Conservation (phyloP, 2,797 vertebrate genomes). For the Fundulus diaphanus region DNA sequence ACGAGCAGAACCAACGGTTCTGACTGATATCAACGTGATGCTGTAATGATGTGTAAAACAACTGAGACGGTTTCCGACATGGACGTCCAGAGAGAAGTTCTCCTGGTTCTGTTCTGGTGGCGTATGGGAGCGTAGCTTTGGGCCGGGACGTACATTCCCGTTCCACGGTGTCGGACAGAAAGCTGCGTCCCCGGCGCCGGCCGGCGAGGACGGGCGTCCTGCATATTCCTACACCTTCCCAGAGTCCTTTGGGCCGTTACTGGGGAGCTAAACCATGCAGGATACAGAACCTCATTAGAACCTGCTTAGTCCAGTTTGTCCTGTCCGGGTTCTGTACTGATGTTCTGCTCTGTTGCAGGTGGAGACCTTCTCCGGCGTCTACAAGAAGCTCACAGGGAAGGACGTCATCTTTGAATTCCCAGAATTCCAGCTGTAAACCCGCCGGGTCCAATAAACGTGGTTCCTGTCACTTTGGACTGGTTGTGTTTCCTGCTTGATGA, state of each 20-base stretch:
- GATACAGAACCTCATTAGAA: constrained; percentile 54
- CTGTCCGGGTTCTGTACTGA: too few relatives aligned
- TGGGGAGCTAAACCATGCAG: constrained; percentile 81
- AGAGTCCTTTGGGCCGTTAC: constrained; percentile 70
- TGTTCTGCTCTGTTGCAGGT: constrained; percentile 79
- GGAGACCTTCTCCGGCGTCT: constrained; percentile 98
- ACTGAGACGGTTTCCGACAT: too few relatives aligned
- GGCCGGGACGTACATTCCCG: constrained; percentile 74
- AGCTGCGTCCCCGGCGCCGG: constrained; percentile 62
- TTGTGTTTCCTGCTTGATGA: neutral
- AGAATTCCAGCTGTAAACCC: constrained; percentile 96
- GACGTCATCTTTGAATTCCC: constrained; percentile 99
- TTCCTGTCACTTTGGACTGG: constrained; percentile 53
- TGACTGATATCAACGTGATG: too few relatives aligned
- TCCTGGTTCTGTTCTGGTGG: constrained; percentile 88
- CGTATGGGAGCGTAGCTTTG: constrained; percentile 83
- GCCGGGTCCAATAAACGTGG: constrained; percentile 93
- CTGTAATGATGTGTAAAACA: too few relatives aligned
- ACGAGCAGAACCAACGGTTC: too few relatives aligned
- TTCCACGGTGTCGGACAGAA: constrained; percentile 77
- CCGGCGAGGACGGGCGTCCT: constrained; percentile 68
- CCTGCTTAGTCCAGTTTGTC: too few relatives aligned
- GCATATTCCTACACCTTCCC: constrained; percentile 79
- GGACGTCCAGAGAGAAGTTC: constrained; percentile 84
- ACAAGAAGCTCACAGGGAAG: constrained; percentile 99